These are phyloP conservation scores for Callinectes sapidus DNA, from an alignment of 2,888 invertebrate genomes.

Conservation along the genomic window DNA sequence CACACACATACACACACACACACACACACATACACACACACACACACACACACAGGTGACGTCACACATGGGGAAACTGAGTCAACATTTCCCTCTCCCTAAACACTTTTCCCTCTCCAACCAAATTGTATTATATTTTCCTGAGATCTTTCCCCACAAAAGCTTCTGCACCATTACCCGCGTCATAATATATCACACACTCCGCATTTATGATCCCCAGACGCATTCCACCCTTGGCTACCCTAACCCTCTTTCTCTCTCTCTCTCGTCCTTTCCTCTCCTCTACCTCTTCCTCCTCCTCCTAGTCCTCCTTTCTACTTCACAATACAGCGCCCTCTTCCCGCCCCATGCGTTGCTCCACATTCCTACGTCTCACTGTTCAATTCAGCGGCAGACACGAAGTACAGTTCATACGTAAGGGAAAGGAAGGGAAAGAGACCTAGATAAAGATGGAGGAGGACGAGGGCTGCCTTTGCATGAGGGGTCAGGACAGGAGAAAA, in stretches of 20 bases:
- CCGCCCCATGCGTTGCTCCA: neutral
- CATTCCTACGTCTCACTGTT: slow-evolving; percentile 4
- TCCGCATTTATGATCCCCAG: slow-evolving; percentile 8
- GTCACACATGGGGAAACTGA: slow-evolving; percentile 13
- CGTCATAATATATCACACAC: slow-evolving; percentile 1
- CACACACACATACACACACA: neutral
- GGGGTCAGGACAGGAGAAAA: neutral
- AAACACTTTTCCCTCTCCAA: neutral
- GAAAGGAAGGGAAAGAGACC: slow-evolving; percentile 2
- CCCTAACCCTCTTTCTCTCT: neutral
- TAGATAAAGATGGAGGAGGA: slow-evolving; percentile 11
- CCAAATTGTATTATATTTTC: slow-evolving; percentile 34
- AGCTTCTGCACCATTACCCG: slow-evolving; percentile 37
- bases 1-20: slow-evolving; percentile 24
- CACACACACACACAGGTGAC: slow-evolving; percentile 30
- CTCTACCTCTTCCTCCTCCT: neutral
- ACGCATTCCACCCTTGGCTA: slow-evolving; percentile 6
- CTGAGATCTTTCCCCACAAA: slow-evolving; percentile 33
- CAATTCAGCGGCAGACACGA: slow-evolving; percentile 4
- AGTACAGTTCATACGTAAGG: neutral
- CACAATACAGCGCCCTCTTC: neutral
- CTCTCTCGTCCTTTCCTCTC: too few relatives aligned
- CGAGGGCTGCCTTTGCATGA: neutral
- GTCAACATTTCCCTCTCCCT: slow-evolving; percentile 22
- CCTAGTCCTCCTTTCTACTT: neutral